Conservation (phyloP, 2,888 invertebrate species). For the Phyllotreta cruciferae region DNA sequence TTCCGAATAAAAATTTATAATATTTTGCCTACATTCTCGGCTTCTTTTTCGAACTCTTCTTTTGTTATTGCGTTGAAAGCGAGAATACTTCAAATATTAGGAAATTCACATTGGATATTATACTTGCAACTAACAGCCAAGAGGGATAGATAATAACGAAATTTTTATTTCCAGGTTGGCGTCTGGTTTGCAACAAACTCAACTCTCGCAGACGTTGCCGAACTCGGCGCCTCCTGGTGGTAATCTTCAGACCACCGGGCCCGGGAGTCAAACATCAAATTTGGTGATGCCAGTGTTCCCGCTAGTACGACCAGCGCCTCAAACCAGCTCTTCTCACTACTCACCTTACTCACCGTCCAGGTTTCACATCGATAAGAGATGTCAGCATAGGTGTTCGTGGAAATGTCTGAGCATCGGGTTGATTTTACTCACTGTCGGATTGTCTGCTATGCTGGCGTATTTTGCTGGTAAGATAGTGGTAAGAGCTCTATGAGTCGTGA, state of each 20-base stretch:
- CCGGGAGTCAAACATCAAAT: constrained; percentile 64
- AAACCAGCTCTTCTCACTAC: constrained; percentile 75
- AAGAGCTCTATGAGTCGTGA: neutral
- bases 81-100: too few species aligned
- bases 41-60: neutral
- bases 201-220: constrained; percentile 65
- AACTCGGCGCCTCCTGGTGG: constrained; percentile 70
- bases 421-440: constrained; percentile 87
- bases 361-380: constrained; percentile 93
- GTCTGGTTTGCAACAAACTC: constrained; percentile 62
- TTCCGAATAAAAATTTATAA: constrained; percentile 14
- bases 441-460: constrained; percentile 93
- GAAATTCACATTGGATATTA: neutral
- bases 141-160: too few species aligned
- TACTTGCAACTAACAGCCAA: too few species aligned
- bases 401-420: constrained; percentile 94
- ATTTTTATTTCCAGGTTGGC: constrained; percentile 61
- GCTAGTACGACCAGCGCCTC: constrained; percentile 65
- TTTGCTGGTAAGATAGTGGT: constrained; percentile 78
- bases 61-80: too few species aligned
- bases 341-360: constrained; percentile 91
- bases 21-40: constrained; percentile 1
- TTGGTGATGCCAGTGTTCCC: constrained; percentile 91
- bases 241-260: constrained; percentile 60
- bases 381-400: constrained; percentile 95